These are phyloP conservation scores for Atherinosoma microstoma DNA, from an alignment of 2,797 vertebrate species.

Conservation along the genomic window DNA sequence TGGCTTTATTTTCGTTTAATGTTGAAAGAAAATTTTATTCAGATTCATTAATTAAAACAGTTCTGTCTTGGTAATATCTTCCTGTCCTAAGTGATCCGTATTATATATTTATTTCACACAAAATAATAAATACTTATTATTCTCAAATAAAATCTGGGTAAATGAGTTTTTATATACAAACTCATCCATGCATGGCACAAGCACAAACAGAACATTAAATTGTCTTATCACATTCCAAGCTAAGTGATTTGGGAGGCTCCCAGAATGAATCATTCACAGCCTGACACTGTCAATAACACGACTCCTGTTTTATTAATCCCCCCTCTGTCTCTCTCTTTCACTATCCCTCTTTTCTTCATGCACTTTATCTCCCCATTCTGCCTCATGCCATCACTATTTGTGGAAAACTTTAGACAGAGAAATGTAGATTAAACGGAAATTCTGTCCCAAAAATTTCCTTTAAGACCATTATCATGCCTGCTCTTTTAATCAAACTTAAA, in stretches of 20 bases:
- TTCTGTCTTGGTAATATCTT: neutral
- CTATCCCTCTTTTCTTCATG: conserved; percentile 38
- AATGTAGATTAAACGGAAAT: conserved; percentile 1
- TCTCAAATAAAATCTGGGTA: conserved; percentile 2
- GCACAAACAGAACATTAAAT: conserved; percentile 10
- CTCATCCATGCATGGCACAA: neutral
- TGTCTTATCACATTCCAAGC: conserved; percentile 41
- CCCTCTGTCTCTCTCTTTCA: conserved; percentile 4
- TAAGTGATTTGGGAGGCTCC: conserved; percentile 40
- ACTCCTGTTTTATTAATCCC: conserved; percentile 48
- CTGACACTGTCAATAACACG: conserved; percentile 41
- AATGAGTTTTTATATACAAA: neutral
- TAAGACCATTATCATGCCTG: neutral
- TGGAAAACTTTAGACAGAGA: conserved; percentile 19
- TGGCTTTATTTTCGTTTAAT: conserved; percentile 13
- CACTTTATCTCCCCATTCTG: conserved; percentile 35
- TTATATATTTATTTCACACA: neutral
- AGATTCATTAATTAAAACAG: conserved; percentile 1
- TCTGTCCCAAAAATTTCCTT: conserved; percentile 13
- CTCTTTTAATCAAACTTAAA: conserved; percentile 5
- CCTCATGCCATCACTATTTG: conserved; percentile 35
- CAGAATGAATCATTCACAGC: conserved; percentile 22
- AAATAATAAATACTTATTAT: neutral
- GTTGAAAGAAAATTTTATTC: conserved; percentile 10
- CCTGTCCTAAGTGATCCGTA: neutral